Conservation (phyloP, 2,797 vertebrate genomes). For the Microcaecilia unicolor region DNA sequence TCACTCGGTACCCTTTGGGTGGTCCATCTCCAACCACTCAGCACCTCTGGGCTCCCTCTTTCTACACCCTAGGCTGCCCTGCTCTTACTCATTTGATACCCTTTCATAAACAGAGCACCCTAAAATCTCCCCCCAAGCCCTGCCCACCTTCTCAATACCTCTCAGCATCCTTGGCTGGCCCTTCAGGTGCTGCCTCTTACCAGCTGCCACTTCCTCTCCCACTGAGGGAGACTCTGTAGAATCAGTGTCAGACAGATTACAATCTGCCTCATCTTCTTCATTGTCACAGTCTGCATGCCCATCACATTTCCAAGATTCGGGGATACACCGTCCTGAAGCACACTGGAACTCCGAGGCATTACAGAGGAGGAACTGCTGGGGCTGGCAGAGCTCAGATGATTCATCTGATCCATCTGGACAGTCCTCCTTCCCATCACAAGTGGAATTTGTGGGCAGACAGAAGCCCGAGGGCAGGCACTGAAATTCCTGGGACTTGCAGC, state of each 20-base stretch:
- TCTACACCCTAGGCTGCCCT: too few relatives aligned
- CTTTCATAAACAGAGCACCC: not conserved
- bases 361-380: constrained; percentile 5
- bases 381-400: constrained; percentile 19
- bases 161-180: not conserved
- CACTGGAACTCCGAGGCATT: constrained; percentile 48
- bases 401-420: constrained; percentile 42
- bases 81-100: too few relatives aligned
- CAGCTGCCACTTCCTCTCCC: not conserved
- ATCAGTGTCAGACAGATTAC: constrained; percentile 34
- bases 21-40: too few relatives aligned
- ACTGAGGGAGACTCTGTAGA: accelerated
- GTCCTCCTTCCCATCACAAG: constrained; percentile 46
- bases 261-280: constrained; percentile 58
- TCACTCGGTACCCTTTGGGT: too few relatives aligned
- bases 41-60: too few relatives aligned
- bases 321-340: constrained; percentile 45
- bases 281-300: constrained; percentile 56
- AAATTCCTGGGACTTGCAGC: constrained; percentile 26
- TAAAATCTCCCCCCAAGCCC: not conserved
- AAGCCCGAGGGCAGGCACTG: constrained; percentile 21
- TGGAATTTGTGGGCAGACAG: constrained; percentile 30
- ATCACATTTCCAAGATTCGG: constrained; percentile 59
- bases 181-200: too few relatives aligned
- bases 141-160: not conserved